phyloP scores from a whole-genome alignment of 1,140 invertebrate genomes.

The Adelges cooleyi region DNA sequence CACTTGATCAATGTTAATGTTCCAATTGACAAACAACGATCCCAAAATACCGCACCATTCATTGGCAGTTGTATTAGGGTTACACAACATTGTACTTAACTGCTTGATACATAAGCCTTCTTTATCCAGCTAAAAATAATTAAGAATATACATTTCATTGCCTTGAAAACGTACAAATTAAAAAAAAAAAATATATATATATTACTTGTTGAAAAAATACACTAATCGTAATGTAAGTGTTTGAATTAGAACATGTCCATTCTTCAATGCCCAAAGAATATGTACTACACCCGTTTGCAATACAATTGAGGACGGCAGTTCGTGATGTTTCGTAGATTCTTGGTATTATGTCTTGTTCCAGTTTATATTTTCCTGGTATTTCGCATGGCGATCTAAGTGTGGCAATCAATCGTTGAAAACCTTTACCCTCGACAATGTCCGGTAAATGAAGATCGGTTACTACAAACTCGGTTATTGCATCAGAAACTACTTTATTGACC shows the following conservation, averaged over 20 bases:
- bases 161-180: conserved; percentile 32
- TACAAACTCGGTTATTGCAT: conserved; percentile 42
- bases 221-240: conserved; percentile 40
- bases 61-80: conserved; percentile 26
- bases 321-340: conserved; percentile 41
- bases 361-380: conserved; percentile 43
- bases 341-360: conserved; percentile 44
- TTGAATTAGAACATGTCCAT: conserved; percentile 41
- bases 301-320: conserved; percentile 35
- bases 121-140: conserved; percentile 30
- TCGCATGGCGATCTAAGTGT: conserved; percentile 43
- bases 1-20: conserved; percentile 39
- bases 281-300: conserved; percentile 7
- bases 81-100: conserved; percentile 32
- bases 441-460: conserved; percentile 42
- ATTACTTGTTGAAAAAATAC: conserved; percentile 41
- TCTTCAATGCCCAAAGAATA: conserved; percentile 39
- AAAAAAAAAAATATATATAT: too few species aligned
- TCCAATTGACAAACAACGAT: conserved; percentile 40
- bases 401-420: conserved; percentile 43
- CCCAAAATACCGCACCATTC: conserved; percentile 40
- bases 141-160: conserved; percentile 24
- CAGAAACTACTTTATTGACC: conserved; percentile 31
- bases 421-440: conserved; percentile 42
- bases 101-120: conserved; percentile 32